Evolutionary conservation across 2,888 invertebrate species (phyloP).

Genomic region (Gortyna flavago): DNA sequence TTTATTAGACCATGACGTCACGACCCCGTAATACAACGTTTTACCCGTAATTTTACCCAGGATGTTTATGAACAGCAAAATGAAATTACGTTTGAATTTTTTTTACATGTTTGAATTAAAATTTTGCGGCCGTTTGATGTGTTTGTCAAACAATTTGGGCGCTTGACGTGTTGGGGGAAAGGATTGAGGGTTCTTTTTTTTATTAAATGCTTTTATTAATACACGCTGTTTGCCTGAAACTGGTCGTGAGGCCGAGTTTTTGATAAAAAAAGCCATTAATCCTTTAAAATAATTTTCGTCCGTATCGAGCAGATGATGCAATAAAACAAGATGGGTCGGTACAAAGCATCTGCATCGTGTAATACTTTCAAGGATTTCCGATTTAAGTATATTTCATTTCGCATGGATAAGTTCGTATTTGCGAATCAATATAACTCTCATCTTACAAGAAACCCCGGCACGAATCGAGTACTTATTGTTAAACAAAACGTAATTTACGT

Average conservation of each 20-base stretch:
- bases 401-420: slow-evolving; percentile 51
- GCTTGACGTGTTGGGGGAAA: slow-evolving; percentile 65
- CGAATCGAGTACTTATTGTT: slow-evolving; percentile 66
- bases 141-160: slow-evolving; percentile 70
- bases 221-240: slow-evolving; percentile 48
- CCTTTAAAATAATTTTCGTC: slow-evolving; percentile 44
- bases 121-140: slow-evolving; percentile 69
- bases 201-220: slow-evolving; percentile 64
- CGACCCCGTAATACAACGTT: slow-evolving; percentile 39
- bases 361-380: slow-evolving; percentile 35
- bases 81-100: slow-evolving; percentile 63
- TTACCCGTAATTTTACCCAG: slow-evolving; percentile 52
- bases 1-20: slow-evolving; percentile 63
- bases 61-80: slow-evolving; percentile 59
- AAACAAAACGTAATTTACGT: slow-evolving; percentile 71
- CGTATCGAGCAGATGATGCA: slow-evolving; percentile 27
- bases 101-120: slow-evolving; percentile 67
- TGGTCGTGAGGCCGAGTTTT: slow-evolving; percentile 50
- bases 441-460: slow-evolving; percentile 57
- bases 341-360: slow-evolving; percentile 16
- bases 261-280: slow-evolving; percentile 56
- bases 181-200: slow-evolving; percentile 64
- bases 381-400: slow-evolving; percentile 54
- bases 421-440: slow-evolving; percentile 57
- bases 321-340: slow-evolving; percentile 40